Evolutionary conservation across 2,888 invertebrate species (phyloP), one percentile per base, ranked within the genome.

Genomic region (Cetonia aurata): DNA sequence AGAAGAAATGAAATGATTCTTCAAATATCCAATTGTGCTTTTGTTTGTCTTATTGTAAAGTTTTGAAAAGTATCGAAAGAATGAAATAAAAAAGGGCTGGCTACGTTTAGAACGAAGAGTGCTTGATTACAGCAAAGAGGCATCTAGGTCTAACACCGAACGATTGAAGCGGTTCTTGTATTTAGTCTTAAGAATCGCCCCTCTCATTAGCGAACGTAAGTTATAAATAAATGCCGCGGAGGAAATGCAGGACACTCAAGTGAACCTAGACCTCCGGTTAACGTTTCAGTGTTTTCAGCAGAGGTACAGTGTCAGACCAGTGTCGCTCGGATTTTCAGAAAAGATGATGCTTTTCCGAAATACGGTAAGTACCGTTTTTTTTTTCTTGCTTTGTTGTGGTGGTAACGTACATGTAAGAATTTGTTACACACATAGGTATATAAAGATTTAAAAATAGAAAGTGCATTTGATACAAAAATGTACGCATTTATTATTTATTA

Each of bases 251-350:
- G 62, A 62, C 62, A 62, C 48, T 62, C 48, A 62, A 48, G 48
- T 62, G 15, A 44, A 50, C 46, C 44, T 48, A 48, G 62, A 62
- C 46, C 17, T 19, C 42, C 48, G 31, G 62, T 62, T 59, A 44
- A 50, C 62, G 62, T 48, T 62, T 62, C 62, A 62, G 62, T 62
- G 62, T 9, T 62, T 62, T 62, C 62, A 62, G 48, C 37, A 48
- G 25, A 13, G 33, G 53, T 31, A n/a, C 19, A 33, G 6, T 48
- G 25, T 33, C n/a, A 19, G 48, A 60, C 8, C 48, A 46, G 59
- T 62, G 48, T 48, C 48, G 62, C 17, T 62, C 37, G 62, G 62
- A 62, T 62, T 62, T 48, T 25, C 31, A 42, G 48, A 15, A 46
- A 57, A 62, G 25, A 25, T 25, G 25, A 62, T 62, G 62, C 62